Evolutionary conservation across 2,888 invertebrate genomes (phyloP), one percentile per base, ranked within the genome.

Genomic region (Phyllotreta cruciferae): DNA sequence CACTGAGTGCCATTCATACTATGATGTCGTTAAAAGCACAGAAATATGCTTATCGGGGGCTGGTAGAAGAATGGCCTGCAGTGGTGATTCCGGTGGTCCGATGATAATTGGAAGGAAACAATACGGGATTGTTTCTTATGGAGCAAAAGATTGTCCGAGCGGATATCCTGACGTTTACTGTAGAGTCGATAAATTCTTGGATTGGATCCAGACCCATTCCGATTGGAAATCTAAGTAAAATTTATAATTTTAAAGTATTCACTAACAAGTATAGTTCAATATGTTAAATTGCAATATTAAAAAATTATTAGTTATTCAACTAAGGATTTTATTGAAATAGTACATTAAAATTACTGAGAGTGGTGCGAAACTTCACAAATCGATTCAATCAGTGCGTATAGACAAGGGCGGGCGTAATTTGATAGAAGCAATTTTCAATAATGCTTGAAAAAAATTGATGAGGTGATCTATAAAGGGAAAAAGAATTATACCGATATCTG

Each of bases 101-200:
- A 10, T 56, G 6, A 14, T 34, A 13, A 34, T 56, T 34, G 44
- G 45, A 35, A 41, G 13, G 11, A 42, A 6, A 34, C 34, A 34
- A 8, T 11, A 56, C 9, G 56, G 56, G 7, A 56, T 56, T 34
- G 35, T 56, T n/a, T 56, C 56, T 1, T 52, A 11, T 10, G 38
- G 37, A 7, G 47, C 49, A 0, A 13, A 9, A 8, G 60, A 41
- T n/a, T 70, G 69, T 47, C 39, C 56, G 10, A 24, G 53, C 11
- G 63, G 64, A 38, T 67, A 47, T 11, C 68, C 69, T 1, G 67
- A 67, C 5, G 70, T 50, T 4, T 65, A 52, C 41, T 49, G 62
- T 3, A 70, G 66, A 47, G 45, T 62, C 36, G 54, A 62, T 7
- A 60, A 60, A 24, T 70, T 58, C 52, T 44, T 69, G 14, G 63